Conservation (phyloP, 2,113 vertebrate genomes). For the Hippopotamus amphibius region DNA sequence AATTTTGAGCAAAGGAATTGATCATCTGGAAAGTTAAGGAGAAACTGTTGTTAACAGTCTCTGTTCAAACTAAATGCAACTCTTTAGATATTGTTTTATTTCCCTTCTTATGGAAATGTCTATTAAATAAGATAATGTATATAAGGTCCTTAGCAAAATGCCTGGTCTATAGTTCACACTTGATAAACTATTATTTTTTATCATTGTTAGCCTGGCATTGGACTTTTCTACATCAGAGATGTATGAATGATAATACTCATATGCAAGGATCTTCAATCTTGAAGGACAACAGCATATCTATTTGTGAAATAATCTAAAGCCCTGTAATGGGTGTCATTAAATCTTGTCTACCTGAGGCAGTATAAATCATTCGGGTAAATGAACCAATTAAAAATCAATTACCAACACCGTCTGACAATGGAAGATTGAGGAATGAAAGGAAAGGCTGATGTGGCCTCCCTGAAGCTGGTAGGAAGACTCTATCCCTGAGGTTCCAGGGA, state of each 20-base stretch:
- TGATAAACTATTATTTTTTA: constrained; percentile 52
- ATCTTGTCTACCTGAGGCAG: constrained; percentile 83
- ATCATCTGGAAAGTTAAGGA: neutral
- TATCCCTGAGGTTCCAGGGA: constrained; percentile 73
- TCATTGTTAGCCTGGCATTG: neutral
- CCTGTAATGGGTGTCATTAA: constrained; percentile 83
- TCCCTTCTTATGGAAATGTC: neutral
- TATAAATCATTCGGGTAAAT: constrained; percentile 85
- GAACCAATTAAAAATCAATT: constrained; percentile 85
- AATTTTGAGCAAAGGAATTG: constrained; percentile 31
- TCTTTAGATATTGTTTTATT: neutral
- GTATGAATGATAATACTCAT: constrained; percentile 52
- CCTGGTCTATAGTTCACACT: neutral
- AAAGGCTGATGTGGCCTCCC: constrained; percentile 39
- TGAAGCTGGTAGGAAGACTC: constrained; percentile 52
- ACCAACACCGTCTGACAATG: constrained; percentile 77
- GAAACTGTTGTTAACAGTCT: neutral
- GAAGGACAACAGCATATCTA: constrained; percentile 82
- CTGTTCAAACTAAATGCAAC: neutral
- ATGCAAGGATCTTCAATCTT: constrained; percentile 72
- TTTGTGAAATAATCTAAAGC: constrained; percentile 81
- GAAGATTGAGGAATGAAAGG: constrained; percentile 74
- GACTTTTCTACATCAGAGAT: constrained; percentile 37
- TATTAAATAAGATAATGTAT: constrained; percentile 69
- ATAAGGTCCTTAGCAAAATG: neutral